phyloP scores from a whole-genome alignment of 2,797 vertebrate genomes.

The Poeciliopsis presidionis region DNA sequence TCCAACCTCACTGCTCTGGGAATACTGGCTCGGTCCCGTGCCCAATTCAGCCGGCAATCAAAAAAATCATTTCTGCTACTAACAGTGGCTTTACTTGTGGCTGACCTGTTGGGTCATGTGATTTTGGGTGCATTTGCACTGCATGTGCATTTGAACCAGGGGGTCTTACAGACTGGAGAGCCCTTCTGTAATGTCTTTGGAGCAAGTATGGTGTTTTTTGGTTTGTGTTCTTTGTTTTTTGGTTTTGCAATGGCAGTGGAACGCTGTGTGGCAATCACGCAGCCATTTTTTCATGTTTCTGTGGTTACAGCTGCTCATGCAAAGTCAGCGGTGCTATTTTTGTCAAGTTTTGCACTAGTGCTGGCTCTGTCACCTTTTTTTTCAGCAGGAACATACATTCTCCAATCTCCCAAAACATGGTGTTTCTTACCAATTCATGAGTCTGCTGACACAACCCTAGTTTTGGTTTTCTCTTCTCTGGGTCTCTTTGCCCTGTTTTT shows the following conservation, averaged over 20 bases:
- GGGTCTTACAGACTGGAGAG: neutral
- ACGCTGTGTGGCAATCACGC: constrained; percentile 77
- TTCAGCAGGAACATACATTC: constrained; percentile 62
- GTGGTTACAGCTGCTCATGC: constrained; percentile 65
- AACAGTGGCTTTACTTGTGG: constrained; percentile 71
- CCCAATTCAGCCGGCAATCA: constrained; percentile 58
- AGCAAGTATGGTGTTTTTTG: constrained; percentile 80
- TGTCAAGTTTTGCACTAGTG: constrained; percentile 57
- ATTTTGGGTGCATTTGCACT: constrained; percentile 76
- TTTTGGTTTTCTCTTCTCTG: constrained; percentile 72
- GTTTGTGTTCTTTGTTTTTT: constrained; percentile 74
- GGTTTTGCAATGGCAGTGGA: constrained; percentile 80
- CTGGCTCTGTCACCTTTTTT: constrained; percentile 73
- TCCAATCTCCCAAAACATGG: constrained; percentile 76
- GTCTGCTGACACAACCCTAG: constrained; percentile 56
- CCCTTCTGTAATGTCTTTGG: constrained; percentile 76
- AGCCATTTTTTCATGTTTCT: constrained; percentile 72
- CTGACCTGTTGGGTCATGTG: constrained; percentile 76
- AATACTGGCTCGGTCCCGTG: constrained; percentile 66
- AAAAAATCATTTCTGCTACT: constrained; percentile 76
- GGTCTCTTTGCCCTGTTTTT: constrained; percentile 69
- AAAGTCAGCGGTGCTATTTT: constrained; percentile 49
- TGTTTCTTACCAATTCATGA: constrained; percentile 75
- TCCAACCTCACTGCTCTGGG: constrained; percentile 77
- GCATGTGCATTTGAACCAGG: constrained; percentile 58